phyloP scores from a whole-genome alignment of 2,113 vertebrate species.

The Apaloderma vittatum region DNA sequence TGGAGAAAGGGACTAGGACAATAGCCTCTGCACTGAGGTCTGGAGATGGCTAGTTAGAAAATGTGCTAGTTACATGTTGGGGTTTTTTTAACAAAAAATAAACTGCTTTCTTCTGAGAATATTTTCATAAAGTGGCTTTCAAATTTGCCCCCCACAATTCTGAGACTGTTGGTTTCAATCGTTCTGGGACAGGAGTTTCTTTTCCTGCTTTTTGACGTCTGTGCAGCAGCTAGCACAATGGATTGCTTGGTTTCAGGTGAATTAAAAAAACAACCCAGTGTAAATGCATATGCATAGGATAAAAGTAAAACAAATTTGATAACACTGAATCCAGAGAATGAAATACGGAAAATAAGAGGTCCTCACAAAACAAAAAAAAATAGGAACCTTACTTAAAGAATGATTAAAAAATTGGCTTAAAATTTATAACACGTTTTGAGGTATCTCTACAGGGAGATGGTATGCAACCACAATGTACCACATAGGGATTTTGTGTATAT shows the following conservation, averaged over 20 bases:
- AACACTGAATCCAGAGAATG: background rate
- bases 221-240: background rate
- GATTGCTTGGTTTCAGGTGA: background rate
- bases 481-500: background rate
- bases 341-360: background rate
- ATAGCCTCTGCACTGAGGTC: background rate
- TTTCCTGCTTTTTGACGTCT: background rate
- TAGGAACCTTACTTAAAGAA: background rate
- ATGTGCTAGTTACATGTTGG: background rate
- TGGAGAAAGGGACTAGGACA: background rate
- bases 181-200: background rate
- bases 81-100: background rate
- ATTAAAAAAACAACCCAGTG: background rate
- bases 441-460: background rate
- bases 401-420: background rate
- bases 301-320: background rate
- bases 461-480: background rate
- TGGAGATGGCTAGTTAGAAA: background rate
- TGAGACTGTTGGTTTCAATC: background rate
- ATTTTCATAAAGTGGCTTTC: background rate
- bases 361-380: background rate
- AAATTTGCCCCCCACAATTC: background rate
- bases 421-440: background rate
- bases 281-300: background rate
- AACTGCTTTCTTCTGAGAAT: background rate